phyloP scores from a whole-genome alignment of 2,888 invertebrate genomes.

The Amiota mariae region DNA sequence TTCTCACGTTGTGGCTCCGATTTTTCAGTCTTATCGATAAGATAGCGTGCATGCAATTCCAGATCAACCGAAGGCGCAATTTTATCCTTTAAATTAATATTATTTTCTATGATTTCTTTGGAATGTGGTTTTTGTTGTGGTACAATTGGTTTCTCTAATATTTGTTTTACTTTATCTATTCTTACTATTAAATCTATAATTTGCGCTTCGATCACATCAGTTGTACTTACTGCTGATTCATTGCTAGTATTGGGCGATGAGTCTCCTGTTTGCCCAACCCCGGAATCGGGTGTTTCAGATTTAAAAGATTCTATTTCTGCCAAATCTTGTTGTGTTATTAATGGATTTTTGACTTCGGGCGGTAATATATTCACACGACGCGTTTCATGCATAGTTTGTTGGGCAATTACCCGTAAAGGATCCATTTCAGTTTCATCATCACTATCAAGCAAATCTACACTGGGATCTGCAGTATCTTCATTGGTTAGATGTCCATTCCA shows the following conservation, averaged over 20 bases:
- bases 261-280: not conserved
- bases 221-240: conserved; percentile 20
- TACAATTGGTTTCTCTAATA: conserved; percentile 28
- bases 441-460: conserved; percentile 66
- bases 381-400: conserved; percentile 67
- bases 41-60: conserved; percentile 69
- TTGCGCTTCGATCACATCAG: conserved; percentile 46
- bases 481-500: conserved; percentile 61
- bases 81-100: not conserved
- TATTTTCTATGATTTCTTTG: conserved; percentile 28
- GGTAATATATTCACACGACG: conserved; percentile 59
- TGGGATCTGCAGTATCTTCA: conserved; percentile 33
- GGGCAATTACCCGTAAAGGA: conserved; percentile 70
- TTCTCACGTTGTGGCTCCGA: conserved; percentile 55
- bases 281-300: conserved; percentile 45
- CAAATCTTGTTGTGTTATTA: conserved; percentile 69
- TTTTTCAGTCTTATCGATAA: conserved; percentile 65
- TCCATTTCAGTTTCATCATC: conserved; percentile 71
- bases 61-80: conserved; percentile 17
- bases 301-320: conserved; percentile 67
- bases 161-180: conserved; percentile 1
- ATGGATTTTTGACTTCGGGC: conserved; percentile 43
- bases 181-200: conserved; percentile 50
- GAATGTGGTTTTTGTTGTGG: not conserved
- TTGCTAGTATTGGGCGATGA: conserved; percentile 17